Evolutionary conservation across 2,797 vertebrate species (phyloP).

Genomic region (Arrhamphus sclerolepis): DNA sequence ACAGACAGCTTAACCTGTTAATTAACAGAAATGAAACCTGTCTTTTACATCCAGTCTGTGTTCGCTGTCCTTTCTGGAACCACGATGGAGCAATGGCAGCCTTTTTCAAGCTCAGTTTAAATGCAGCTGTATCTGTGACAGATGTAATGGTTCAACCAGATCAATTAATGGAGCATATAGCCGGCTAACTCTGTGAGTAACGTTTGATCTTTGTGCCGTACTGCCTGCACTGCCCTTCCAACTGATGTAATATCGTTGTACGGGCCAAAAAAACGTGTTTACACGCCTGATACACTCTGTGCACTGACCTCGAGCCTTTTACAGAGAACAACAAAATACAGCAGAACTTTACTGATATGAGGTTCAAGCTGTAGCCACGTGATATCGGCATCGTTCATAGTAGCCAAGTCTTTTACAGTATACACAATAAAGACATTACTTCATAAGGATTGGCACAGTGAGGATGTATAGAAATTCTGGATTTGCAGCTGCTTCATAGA

Average conservation of each 20-base stretch:
- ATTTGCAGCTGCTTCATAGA: too few relatives aligned
- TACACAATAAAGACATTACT: too few relatives aligned
- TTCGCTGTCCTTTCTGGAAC: not conserved
- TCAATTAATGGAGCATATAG: not conserved
- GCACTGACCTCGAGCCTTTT: constrained; percentile 9
- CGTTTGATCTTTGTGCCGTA: constrained; percentile 11
- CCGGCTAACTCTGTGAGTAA: constrained; percentile 4
- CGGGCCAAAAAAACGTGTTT: constrained; percentile 10
- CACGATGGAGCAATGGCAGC: not conserved
- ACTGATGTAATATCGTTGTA: not conserved
- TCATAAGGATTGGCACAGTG: too few relatives aligned
- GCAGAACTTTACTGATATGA: not conserved
- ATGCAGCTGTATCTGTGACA: not conserved
- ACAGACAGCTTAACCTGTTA: too few relatives aligned
- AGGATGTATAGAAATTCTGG: too few relatives aligned
- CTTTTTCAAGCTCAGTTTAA: not conserved
- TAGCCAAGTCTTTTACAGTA: not conserved
- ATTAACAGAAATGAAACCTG: too few relatives aligned
- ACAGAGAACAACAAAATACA: constrained; percentile 10
- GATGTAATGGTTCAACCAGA: not conserved
- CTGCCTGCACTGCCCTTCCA: not conserved
- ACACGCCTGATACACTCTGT: not conserved
- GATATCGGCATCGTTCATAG: not conserved
- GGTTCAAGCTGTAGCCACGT: too few relatives aligned
- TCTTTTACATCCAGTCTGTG: too few relatives aligned